Percentiles rank a stretch among this genome's conserved stretches.
These are phyloP conservation scores for Luperina testacea DNA, from an alignment of 2,888 invertebrate species.

Conservation along the genomic window DNA sequence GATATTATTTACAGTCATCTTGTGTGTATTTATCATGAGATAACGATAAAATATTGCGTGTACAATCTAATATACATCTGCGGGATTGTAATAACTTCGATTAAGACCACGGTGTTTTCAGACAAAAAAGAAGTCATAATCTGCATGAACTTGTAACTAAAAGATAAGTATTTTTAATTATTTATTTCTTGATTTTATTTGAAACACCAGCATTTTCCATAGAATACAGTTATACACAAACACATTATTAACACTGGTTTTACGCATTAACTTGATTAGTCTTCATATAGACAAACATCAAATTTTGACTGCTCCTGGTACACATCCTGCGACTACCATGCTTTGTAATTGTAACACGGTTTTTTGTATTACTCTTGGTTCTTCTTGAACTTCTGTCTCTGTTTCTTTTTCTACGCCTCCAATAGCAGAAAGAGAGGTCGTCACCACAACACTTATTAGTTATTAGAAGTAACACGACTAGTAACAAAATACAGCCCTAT, in stretches of 20 bases:
- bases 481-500: not conserved
- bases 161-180: constrained; percentile 6
- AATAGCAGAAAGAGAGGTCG: not conserved
- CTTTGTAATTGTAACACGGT: not conserved
- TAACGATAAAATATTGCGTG: constrained; percentile 77
- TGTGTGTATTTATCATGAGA: constrained; percentile 81
- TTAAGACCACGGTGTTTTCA: constrained; percentile 65
- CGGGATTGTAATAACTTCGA: constrained; percentile 72
- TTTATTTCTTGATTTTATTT: constrained; percentile 12
- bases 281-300: constrained; percentile 7
- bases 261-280: not conserved
- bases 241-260: not conserved
- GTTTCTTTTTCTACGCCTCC: not conserved
- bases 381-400: not conserved
- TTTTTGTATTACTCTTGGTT: accelerated
- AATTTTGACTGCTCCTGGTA: constrained; percentile 22
- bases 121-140: constrained; percentile 28
- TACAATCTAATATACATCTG: constrained; percentile 72
- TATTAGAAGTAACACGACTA: constrained; percentile 7
- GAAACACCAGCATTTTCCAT: not conserved
- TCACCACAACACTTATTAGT: not conserved
- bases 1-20: constrained; percentile 81
- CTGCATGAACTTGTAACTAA: constrained; percentile 22
- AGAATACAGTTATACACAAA: not conserved
- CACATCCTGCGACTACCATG: not conserved